These are phyloP conservation scores for Caranx ignobilis DNA, from an alignment of 2,113 vertebrate species.

Conservation along the genomic window DNA sequence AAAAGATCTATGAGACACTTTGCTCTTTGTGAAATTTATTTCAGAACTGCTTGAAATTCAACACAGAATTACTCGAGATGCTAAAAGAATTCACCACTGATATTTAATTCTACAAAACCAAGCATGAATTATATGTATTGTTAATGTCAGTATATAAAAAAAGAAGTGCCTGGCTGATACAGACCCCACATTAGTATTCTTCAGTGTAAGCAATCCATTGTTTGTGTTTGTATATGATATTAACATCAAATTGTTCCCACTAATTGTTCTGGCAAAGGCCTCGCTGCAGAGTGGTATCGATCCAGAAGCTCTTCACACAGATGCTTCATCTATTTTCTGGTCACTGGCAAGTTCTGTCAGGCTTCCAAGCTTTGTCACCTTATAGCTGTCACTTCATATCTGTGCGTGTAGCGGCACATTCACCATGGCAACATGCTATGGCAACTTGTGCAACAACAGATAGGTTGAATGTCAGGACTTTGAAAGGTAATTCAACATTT, in stretches of 20 bases:
- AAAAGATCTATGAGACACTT: constrained; percentile 25
- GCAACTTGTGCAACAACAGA: neutral
- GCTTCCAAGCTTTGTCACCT: constrained; percentile 28
- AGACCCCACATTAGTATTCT: neutral
- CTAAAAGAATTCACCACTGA: constrained; percentile 33
- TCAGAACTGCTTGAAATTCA: constrained; percentile 49
- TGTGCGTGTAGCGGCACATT: constrained; percentile 8
- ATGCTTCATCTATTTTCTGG: constrained; percentile 23
- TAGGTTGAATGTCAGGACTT: neutral
- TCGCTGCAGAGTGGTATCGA: constrained; percentile 33
- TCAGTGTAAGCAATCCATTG: neutral
- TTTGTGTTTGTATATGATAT: constrained; percentile 18
- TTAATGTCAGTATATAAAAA: constrained; percentile 13
- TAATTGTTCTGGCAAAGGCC: constrained; percentile 5
- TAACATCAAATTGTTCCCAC: neutral
- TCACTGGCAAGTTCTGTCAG: constrained; percentile 22
- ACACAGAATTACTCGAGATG: constrained; percentile 40
- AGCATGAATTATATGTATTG: constrained; percentile 46
- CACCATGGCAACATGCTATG: constrained; percentile 30
- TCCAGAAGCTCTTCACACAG: constrained; percentile 25
- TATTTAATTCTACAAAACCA: constrained; percentile 20
- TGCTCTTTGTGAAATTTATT: constrained; percentile 37
- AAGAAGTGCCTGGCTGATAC: constrained; percentile 10
- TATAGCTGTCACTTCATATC: constrained; percentile 40
- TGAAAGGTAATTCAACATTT: neutral